phyloP scores from a whole-genome alignment of 2,797 vertebrate genomes.

The Denticeps clupeoides region DNA sequence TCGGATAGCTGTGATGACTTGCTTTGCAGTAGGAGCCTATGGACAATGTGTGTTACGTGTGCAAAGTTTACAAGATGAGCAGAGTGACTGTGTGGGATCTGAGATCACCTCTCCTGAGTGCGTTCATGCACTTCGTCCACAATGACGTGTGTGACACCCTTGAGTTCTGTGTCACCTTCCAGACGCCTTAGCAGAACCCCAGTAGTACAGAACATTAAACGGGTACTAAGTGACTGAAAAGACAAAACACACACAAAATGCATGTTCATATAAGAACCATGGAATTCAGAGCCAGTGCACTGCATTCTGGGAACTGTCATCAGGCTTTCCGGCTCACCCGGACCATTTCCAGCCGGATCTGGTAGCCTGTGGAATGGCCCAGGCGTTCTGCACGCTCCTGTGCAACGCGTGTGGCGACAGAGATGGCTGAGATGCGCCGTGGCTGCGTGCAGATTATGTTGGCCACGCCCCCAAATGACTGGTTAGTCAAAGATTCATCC shows the following conservation, averaged over 20 bases:
- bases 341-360: slow-evolving; percentile 92
- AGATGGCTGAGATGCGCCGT: slow-evolving; percentile 89
- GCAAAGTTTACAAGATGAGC: neutral
- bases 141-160: slow-evolving; percentile 78
- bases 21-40: too few relatives aligned
- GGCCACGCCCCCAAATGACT: slow-evolving; percentile 55
- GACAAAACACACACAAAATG: too few relatives aligned
- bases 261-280: too few relatives aligned
- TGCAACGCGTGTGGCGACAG: slow-evolving; percentile 86
- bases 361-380: slow-evolving; percentile 87
- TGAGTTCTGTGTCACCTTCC: slow-evolving; percentile 75
- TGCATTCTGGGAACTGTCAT: slow-evolving; percentile 4
- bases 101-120: slow-evolving; percentile 87
- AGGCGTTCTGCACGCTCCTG: slow-evolving; percentile 81
- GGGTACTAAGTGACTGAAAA: slow-evolving; percentile 75
- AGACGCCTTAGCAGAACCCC: slow-evolving; percentile 85
- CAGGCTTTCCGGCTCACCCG: slow-evolving; percentile 53
- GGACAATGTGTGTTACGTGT: neutral
- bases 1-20: too few relatives aligned
- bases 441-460: slow-evolving; percentile 96
- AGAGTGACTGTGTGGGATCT: neutral
- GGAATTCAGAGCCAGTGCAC: neutral
- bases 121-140: slow-evolving; percentile 96
- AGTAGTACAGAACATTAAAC: slow-evolving; percentile 90
- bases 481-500: slow-evolving; percentile 70